phyloP scores from a whole-genome alignment of 2,113 vertebrate species.

The Oxyruncus cristatus region DNA sequence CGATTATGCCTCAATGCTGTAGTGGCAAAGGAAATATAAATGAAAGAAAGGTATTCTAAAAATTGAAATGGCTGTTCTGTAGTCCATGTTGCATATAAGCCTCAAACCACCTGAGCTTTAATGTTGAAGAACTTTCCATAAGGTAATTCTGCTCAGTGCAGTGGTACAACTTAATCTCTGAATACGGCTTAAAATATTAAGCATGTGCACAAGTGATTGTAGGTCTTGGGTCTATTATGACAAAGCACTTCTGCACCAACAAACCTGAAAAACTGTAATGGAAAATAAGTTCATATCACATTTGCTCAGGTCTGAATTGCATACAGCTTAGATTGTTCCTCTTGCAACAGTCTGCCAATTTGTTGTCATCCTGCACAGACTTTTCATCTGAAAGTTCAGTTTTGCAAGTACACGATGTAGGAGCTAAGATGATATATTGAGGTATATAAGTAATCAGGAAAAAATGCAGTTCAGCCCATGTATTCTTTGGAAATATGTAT shows the following conservation, averaged over 20 bases:
- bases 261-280: not conserved
- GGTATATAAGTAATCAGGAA: constrained; percentile 71
- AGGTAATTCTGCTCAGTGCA: not conserved
- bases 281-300: not conserved
- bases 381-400: constrained; percentile 65
- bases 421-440: constrained; percentile 70
- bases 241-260: not conserved
- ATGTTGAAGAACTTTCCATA: not conserved
- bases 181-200: not conserved
- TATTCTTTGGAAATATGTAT: constrained; percentile 75
- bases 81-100: not conserved
- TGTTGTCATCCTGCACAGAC: constrained; percentile 31
- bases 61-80: not conserved
- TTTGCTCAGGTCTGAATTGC: constrained; percentile 18
- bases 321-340: constrained; percentile 7
- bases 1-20: not conserved
- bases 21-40: not conserved
- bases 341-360: constrained; percentile 6
- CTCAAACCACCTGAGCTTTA: not conserved
- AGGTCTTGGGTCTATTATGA: not conserved
- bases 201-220: not conserved
- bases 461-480: constrained; percentile 72
- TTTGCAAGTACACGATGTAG: constrained; percentile 69
- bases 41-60: not conserved
- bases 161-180: not conserved